Evolutionary conservation across 2,888 invertebrate genomes (phyloP).

Genomic region (Pyrrhosoma nymphula): DNA sequence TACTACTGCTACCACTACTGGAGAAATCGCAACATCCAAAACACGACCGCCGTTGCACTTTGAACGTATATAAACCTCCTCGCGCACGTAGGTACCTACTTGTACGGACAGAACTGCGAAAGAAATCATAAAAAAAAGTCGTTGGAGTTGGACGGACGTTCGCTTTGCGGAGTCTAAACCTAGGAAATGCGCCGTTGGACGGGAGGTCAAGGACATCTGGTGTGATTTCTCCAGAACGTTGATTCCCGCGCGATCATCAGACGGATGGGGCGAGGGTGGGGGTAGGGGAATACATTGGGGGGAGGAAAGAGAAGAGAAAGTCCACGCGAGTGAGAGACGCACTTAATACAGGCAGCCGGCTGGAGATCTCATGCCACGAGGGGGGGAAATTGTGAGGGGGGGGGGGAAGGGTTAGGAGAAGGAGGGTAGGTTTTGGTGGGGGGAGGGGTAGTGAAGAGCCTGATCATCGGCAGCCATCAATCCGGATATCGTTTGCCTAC

Average conservation of each 20-base stretch:
- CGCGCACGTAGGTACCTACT: background rate
- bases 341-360: background rate
- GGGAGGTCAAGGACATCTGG: constrained; percentile 66
- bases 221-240: constrained; percentile 51
- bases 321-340: constrained; percentile 28
- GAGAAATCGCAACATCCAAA: background rate
- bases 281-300: background rate
- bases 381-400: background rate
- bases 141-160: background rate
- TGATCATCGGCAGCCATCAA: background rate
- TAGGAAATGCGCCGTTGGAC: constrained; percentile 42
- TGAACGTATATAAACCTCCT: background rate
- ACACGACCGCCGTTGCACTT: background rate
- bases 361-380: background rate
- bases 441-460: background rate
- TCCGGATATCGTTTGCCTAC: too few species aligned
- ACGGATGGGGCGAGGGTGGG: background rate
- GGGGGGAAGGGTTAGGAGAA: too few species aligned
- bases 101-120: background rate
- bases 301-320: constrained; percentile 35
- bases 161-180: background rate
- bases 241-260: constrained; percentile 51
- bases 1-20: background rate
- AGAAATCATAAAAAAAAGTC: background rate
- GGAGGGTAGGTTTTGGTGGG: too few species aligned